Conservation (phyloP, 2,888 invertebrate genomes). For the Sminthurides aquaticus region DNA sequence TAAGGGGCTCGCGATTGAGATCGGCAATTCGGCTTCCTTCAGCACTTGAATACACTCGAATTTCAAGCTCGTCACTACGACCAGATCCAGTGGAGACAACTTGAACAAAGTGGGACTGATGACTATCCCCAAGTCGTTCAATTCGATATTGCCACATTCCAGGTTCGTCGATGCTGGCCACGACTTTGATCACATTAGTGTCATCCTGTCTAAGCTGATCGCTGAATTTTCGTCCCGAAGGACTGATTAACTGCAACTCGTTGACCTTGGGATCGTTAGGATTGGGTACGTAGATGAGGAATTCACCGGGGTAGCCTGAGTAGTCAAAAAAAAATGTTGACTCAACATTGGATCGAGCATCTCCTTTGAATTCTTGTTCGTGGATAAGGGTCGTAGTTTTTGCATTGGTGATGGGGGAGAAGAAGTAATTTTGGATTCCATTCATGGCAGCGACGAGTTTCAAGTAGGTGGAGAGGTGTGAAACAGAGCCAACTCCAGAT, state of each 20-base stretch:
- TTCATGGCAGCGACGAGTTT: constrained; percentile 40
- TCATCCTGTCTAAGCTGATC: constrained; percentile 40
- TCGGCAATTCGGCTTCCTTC: constrained; percentile 43
- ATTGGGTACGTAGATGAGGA: constrained; percentile 41
- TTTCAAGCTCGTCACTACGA: constrained; percentile 46
- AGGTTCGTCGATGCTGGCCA: constrained; percentile 39
- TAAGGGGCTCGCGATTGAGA: constrained; percentile 48
- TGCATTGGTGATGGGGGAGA: neutral
- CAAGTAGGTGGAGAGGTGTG: constrained; percentile 40
- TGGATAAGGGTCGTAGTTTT: constrained; percentile 46
- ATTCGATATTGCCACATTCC: constrained; percentile 41
- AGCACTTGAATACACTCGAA: constrained; percentile 50
- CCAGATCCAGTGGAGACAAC: constrained; percentile 53
- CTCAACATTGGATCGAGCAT: constrained; percentile 46
- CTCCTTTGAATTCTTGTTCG: constrained; percentile 50
- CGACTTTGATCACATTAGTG: constrained; percentile 43
- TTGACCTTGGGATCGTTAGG: constrained; percentile 41
- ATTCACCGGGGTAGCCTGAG: constrained; percentile 37
- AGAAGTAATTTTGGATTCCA: constrained; percentile 39
- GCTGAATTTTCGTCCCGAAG: constrained; percentile 36
- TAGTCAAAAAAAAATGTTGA: constrained; percentile 43
- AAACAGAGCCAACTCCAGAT: constrained; percentile 42
- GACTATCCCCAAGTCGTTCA: constrained; percentile 41
- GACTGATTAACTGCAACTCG: constrained; percentile 42
- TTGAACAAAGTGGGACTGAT: constrained; percentile 54